Evolutionary conservation across 2,113 vertebrate species (phyloP).

Genomic region (Corvus hawaiiensis): DNA sequence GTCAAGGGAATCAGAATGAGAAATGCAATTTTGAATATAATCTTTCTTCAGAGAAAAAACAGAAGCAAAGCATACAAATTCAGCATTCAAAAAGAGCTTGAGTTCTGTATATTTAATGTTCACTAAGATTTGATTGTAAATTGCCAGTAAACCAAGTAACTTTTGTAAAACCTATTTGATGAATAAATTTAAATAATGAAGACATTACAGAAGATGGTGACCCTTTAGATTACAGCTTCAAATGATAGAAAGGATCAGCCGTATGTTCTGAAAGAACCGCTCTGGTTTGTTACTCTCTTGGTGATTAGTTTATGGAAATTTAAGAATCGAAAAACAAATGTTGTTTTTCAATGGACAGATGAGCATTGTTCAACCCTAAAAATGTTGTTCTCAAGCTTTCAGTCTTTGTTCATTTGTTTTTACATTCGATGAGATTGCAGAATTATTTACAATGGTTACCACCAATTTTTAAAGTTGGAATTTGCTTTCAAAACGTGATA

Average conservation of each 20-base stretch:
- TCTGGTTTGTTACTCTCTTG: not conserved
- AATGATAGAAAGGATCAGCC: not conserved
- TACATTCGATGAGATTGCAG: not conserved
- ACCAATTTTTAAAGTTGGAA: not conserved
- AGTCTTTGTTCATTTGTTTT: not conserved
- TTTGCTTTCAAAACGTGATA: not conserved
- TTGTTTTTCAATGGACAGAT: not conserved
- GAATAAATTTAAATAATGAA: constrained; percentile 43
- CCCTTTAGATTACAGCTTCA: not conserved
- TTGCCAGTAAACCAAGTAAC: not conserved
- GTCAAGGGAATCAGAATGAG: not conserved
- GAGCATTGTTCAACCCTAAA: not conserved
- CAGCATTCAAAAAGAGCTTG: not conserved
- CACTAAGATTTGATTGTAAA: not conserved
- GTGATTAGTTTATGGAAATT: not conserved
- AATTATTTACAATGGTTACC: not conserved
- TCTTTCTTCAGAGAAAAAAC: not conserved
- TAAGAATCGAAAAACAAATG: not conserved
- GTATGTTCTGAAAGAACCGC: not conserved
- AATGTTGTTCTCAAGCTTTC: not conserved
- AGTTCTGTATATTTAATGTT: not conserved
- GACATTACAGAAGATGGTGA: not conserved
- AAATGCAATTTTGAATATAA: not conserved
- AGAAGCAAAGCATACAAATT: not conserved
- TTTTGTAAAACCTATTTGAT: not conserved